Evolutionary conservation across 2,113 vertebrate species (phyloP).

Genomic region (Dermatemys mawii): DNA sequence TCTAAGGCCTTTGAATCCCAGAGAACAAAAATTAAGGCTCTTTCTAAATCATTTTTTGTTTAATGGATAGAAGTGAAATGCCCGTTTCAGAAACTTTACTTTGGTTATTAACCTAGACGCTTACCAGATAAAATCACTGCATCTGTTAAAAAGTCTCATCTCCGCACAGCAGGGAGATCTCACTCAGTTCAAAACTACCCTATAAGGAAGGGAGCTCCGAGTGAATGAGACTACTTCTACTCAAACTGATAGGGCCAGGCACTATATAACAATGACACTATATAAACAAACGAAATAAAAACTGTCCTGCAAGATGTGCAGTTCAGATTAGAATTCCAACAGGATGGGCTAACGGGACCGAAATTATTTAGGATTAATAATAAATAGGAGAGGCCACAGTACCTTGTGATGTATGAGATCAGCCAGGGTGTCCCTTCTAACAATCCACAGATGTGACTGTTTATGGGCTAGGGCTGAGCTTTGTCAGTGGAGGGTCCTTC

Average conservation of each 20-base stretch:
- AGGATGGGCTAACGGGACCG: neutral
- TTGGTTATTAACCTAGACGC: neutral
- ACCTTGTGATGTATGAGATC: neutral
- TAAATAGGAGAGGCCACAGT: neutral
- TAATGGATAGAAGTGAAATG: neutral
- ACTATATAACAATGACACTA: neutral
- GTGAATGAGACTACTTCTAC: neutral
- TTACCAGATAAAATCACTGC: neutral
- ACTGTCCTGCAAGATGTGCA: neutral
- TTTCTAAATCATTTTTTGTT: neutral
- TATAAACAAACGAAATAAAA: neutral
- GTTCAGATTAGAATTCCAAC: neutral
- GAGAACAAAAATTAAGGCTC: constrained; percentile 28
- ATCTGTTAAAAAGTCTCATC: neutral
- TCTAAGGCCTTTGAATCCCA: constrained; percentile 51
- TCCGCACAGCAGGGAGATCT: neutral
- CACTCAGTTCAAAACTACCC: neutral
- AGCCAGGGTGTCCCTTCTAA: neutral
- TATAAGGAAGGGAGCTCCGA: neutral
- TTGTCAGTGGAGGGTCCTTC: neutral
- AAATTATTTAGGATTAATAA: neutral
- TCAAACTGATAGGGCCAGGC: neutral
- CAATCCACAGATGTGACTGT: neutral
- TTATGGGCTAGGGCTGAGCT: neutral
- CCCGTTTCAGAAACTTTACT: neutral